A percentile compares a stretch with the other conserved stretches of the same genome.
These are phyloP conservation scores for Montipora foliosa DNA, from an alignment of 64 coral and sea anemone genomes.

Conservation along the genomic window DNA sequence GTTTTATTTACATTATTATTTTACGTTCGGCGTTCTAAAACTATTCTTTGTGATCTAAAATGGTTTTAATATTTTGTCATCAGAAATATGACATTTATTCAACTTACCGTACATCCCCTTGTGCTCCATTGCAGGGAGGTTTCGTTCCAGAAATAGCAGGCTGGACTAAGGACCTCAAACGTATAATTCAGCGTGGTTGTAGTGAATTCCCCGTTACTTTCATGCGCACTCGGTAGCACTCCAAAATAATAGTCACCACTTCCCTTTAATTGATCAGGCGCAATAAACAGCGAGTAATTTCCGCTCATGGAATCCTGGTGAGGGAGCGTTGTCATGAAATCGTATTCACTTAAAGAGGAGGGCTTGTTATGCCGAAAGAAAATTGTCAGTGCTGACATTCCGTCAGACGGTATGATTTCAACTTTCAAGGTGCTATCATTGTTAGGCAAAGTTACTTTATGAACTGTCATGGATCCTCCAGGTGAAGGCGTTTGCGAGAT, in stretches of 20 bases:
- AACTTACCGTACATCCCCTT: conserved; percentile 50
- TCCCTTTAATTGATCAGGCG: conserved; percentile 59
- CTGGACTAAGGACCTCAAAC: conserved; percentile 46
- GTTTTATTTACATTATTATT: no score
- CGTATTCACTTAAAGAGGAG: conserved; percentile 71
- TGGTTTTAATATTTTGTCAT: no score
- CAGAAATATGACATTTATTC: not conserved
- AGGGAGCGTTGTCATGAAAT: conserved; percentile 52
- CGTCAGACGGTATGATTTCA: conserved; percentile 58
- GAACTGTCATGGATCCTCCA: conserved; percentile 55
- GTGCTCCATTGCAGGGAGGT: not conserved
- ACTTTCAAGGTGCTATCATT: conserved; percentile 48
- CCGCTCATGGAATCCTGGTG: conserved; percentile 4
- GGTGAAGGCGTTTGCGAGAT: conserved; percentile 38
- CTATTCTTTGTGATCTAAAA: no score
- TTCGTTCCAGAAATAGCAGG: conserved; percentile 73
- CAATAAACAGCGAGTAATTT: conserved; percentile 62
- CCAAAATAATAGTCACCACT: conserved; percentile 79
- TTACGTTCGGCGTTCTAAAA: no score
- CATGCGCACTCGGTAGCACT: conserved; percentile 40
- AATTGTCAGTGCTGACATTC: conserved; percentile 10
- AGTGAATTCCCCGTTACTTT: not conserved
- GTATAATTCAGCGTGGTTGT: conserved; percentile 61
- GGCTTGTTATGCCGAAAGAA: conserved; percentile 35
- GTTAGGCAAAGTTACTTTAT: conserved; percentile 50